phyloP scores from a whole-genome alignment of 2,888 invertebrate species.

The Acronicta leporina region DNA sequence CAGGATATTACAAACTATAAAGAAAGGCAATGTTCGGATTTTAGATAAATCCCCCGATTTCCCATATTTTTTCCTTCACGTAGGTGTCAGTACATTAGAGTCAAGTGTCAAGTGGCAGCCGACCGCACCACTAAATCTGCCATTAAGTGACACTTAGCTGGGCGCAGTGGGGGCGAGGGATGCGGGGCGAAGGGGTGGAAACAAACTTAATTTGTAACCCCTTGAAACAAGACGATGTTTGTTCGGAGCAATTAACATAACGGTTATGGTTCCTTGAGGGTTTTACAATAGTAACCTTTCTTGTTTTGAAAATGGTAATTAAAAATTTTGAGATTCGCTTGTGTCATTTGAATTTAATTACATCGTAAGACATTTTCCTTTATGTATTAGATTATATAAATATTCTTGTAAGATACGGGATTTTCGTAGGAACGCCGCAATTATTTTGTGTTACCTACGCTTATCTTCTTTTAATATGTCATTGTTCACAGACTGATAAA shows the following conservation, averaged over 20 bases:
- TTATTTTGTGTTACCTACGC: too few relatives aligned
- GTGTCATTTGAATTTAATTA: too few relatives aligned
- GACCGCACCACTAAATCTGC: constrained; percentile 53
- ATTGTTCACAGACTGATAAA: too few relatives aligned
- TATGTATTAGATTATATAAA: too few relatives aligned
- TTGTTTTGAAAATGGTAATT: background rate
- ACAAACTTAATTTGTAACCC: constrained; percentile 45
- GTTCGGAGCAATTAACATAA: constrained; percentile 29
- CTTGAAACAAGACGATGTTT: constrained; percentile 35
- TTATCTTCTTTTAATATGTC: too few relatives aligned
- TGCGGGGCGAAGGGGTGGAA: background rate
- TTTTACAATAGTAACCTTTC: background rate
- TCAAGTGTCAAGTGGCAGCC: constrained; percentile 39
- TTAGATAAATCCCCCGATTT: background rate
- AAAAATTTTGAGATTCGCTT: too few relatives aligned
- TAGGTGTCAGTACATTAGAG: constrained; percentile 42
- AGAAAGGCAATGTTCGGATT: background rate
- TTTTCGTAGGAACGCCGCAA: too few relatives aligned
- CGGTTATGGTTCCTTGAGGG: constrained; percentile 13
- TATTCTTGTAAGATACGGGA: too few relatives aligned
- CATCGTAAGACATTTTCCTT: too few relatives aligned
- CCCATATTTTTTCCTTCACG: constrained; percentile 20
- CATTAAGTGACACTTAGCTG: constrained; percentile 46
- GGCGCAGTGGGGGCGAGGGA: background rate
- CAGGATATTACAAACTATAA: too few relatives aligned